Evolutionary conservation across 1,140 invertebrate genomes (phyloP).

Genomic region (Nylanderia fulva): DNA sequence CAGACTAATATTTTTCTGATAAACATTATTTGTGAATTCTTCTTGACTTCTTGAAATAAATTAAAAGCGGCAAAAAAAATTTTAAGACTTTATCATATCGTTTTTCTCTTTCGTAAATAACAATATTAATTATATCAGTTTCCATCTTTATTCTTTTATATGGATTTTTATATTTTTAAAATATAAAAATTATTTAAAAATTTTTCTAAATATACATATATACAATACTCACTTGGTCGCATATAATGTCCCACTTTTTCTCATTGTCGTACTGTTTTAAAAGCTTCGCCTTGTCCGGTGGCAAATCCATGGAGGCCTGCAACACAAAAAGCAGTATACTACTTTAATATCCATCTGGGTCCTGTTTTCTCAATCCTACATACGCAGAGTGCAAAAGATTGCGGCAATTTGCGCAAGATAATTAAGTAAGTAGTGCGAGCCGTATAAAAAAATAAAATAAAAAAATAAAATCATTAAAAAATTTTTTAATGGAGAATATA

Average conservation of each 20-base stretch:
- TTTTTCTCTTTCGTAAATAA: background rate
- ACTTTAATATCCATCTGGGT: background rate
- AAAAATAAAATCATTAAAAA: too few species aligned
- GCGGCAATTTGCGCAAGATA: background rate
- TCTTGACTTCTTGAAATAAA: too few species aligned
- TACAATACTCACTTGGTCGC: constrained; percentile 97
- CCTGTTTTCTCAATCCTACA: background rate
- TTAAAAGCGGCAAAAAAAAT: too few species aligned
- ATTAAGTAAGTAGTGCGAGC: background rate
- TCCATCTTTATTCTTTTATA: background rate
- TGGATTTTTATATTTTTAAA: background rate
- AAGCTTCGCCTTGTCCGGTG: constrained; percentile 99
- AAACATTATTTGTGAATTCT: too few species aligned
- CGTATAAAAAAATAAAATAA: background rate
- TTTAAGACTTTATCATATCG: background rate
- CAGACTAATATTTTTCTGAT: too few species aligned
- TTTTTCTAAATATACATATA: background rate
- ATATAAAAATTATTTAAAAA: background rate
- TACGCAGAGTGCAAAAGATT: background rate
- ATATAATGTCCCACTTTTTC: constrained; percentile 99
- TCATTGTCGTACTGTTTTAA: constrained; percentile 98
- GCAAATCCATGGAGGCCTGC: constrained; percentile 99
- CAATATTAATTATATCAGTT: background rate
- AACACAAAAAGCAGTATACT: constrained; percentile 64
- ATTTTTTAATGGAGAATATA: too few species aligned